Evolutionary conservation across 2,797 vertebrate species (phyloP), one percentile per base, ranked within the genome.

Genomic region (Eutrigla gurnardus): DNA sequence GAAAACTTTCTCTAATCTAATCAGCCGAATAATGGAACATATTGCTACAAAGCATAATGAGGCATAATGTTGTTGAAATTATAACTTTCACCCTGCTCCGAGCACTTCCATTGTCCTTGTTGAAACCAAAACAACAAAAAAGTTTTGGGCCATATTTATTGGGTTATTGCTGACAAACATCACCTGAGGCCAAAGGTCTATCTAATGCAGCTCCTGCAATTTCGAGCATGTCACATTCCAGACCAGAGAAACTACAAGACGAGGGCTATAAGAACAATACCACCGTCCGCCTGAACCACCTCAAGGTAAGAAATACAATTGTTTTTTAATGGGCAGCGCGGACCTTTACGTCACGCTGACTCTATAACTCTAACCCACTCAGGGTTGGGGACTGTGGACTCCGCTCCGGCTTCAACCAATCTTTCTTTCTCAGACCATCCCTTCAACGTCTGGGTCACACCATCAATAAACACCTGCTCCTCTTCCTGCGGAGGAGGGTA

Each of bases 201-300:
- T 2, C 57, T 75, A 84, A 81, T 70, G 82, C 86, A 77, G 73
- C 65, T 61, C 70, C 36, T 77, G 87, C 86, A 84, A 82, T 91
- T 90, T 90, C 72, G 60, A 63, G 50, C 75, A 39, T 73, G 81
- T 84, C 81, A 89, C 75, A 84, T 15, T 80, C 75, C 76, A 85
- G 86, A 83, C 55, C 70, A 55, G 17, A 86, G 65, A 85, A 76
- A 77, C 75, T 85, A 69, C 78, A 70, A 52, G 61, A 82, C 73
- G 50, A 61, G 65, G 65, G 83, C 69, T 75, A 85, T 63, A 60
- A 71, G 47, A 87, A 80, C 80, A 84, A 90, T 39, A 71, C 57
- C 54, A 13, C 33, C 47, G 80, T 82, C 74, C 59, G 55, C 59
- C 62, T 46, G 45, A 84, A 80, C 18, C 58, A 73, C 85, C 85